Percentiles rank a stretch among this genome's conserved stretches.
Evolutionary conservation across 1,140 invertebrate genomes (phyloP).

Genomic region (Neodiprion lecontei): DNA sequence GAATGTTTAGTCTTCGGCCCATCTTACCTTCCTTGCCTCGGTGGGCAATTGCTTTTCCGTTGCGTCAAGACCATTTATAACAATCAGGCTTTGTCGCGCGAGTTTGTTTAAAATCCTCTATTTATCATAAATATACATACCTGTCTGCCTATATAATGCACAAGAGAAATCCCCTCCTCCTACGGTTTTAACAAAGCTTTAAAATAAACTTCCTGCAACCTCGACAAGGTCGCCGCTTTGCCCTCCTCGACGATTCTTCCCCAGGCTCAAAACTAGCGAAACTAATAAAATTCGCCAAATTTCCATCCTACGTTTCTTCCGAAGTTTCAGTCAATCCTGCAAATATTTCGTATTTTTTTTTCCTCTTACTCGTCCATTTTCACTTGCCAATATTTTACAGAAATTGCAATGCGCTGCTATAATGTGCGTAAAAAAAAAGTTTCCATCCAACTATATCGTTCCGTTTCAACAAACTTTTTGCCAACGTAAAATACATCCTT

Average conservation of each 20-base stretch:
- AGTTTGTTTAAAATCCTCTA: conserved; percentile 10
- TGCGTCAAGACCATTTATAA: conserved; percentile 10
- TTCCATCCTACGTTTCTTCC: neutral
- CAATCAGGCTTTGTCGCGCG: conserved; percentile 9
- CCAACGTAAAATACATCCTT: too few relatives aligned
- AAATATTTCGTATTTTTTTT: neutral
- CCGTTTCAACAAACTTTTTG: too few relatives aligned
- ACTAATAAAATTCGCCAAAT: neutral
- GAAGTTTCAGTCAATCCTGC: neutral
- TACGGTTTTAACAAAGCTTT: neutral
- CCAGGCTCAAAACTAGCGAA: neutral
- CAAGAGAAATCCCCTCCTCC: neutral
- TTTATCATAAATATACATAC: conserved; percentile 15
- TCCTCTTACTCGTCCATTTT: too few relatives aligned
- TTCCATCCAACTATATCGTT: too few relatives aligned
- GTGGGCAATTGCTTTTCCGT: neutral
- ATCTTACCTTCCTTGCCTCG: neutral
- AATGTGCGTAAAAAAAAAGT: too few relatives aligned
- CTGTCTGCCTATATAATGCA: neutral
- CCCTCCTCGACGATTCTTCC: neutral
- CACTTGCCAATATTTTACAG: too few relatives aligned
- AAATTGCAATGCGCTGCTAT: too few relatives aligned
- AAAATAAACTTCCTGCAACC: neutral
- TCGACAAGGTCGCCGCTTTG: neutral
- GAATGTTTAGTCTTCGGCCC: neutral